Evolutionary conservation across 2,888 invertebrate genomes (phyloP), one percentile per base, ranked within the genome.

Genomic region (Dinocampus coccinellae): DNA sequence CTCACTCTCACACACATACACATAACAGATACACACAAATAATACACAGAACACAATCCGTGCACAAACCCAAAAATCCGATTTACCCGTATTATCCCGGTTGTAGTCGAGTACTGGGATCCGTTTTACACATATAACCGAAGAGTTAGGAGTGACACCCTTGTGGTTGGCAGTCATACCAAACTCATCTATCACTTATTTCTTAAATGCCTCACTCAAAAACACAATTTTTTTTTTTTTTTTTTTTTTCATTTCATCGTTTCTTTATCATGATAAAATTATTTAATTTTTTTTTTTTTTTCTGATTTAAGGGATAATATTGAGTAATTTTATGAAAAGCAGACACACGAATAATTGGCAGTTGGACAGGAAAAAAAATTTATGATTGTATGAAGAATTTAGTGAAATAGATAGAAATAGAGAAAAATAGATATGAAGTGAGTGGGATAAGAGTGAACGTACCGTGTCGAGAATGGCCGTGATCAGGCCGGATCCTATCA

Each of bases 401-500:
- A 4, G 7, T 4, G 7, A 29, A 3, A 29, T 4, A 29, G 7
- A 29, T 29, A 3, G 29, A 7, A 29, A 29, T 29, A 29, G 3
- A 4, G 7, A 4, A 29, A 29, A n/a, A 29, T 29, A 29, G 7
- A 29, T 29, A 29, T 29, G 29, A 29, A 4, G 3, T 29, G 7
- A 7, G 29, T 4, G 29, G 3, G 7, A 29, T 29, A 29, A 29
- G 7, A 62, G 22, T 29, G 20, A 81, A 87, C 86, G 36, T 82
- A 87, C 87, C 87, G 87, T 85, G 85, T 87, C 87, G 86, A 87
- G 86, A 87, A 87, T 87, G 87, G 87, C 87, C 87, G 87, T 87
- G 86, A 85, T 87, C 86, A 85, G 86, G 87, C 87, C 87, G 87
- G 87, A 84, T 87, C 82, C 85, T 80, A 82, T 82, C 85, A 85